phyloP scores from a whole-genome alignment of 1,140 invertebrate species.

The Tribolium castaneum region DNA sequence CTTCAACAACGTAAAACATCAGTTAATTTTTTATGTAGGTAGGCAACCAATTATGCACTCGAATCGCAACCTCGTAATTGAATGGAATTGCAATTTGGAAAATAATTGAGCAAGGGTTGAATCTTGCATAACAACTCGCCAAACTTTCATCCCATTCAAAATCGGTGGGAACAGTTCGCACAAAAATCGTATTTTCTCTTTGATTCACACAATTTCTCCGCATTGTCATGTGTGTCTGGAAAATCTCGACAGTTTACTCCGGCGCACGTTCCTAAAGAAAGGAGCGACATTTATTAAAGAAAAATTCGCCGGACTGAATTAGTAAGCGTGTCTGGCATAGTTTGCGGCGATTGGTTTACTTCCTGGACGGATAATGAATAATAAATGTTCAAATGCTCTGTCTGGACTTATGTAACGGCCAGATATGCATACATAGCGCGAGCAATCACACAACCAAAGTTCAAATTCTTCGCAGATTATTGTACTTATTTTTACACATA shows the following conservation, averaged over 20 bases:
- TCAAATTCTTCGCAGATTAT: neutral
- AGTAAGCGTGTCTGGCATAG: neutral
- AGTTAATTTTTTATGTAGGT: neutral
- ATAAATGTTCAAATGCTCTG: neutral
- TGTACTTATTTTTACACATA: too few relatives aligned
- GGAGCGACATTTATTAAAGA: neutral
- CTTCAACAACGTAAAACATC: too few relatives aligned
- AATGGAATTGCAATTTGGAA: too few relatives aligned
- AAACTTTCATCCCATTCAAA: neutral
- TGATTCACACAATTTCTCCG: neutral
- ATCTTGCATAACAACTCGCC: too few relatives aligned
- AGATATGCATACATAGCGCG: neutral
- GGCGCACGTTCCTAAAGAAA: neutral
- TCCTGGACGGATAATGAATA: neutral
- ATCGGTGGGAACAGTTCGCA: neutral
- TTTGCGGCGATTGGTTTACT: neutral
- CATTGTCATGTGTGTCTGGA: neutral
- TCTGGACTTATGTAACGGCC: neutral
- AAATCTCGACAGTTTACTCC: neutral
- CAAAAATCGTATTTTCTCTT: neutral
- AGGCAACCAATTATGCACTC: constrained; percentile 4
- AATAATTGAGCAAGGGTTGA: too few relatives aligned
- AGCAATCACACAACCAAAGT: neutral
- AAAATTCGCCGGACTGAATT: neutral
- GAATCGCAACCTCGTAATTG: too few relatives aligned